phyloP scores from a whole-genome alignment of 2,113 vertebrate species.

The Tetrao urogallus region DNA sequence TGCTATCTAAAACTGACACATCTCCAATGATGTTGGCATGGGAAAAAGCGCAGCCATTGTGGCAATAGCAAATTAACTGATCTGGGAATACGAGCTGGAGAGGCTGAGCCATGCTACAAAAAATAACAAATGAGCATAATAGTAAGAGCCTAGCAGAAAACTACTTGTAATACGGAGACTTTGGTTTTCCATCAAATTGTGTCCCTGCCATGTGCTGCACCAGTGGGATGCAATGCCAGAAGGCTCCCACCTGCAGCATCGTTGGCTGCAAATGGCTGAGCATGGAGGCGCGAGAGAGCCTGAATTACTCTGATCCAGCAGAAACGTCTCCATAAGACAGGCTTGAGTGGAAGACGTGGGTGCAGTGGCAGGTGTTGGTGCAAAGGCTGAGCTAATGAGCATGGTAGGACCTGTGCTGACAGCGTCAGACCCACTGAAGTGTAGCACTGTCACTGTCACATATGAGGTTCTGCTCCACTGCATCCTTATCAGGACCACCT shows the following conservation, averaged over 20 bases:
- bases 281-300: neutral
- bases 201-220: accelerated
- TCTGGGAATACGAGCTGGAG: neutral
- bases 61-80: neutral
- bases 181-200: neutral
- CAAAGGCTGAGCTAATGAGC: neutral
- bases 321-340: neutral
- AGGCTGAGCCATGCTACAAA: neutral
- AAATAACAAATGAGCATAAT: neutral
- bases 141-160: neutral
- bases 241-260: neutral
- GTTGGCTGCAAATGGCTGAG: neutral
- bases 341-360: accelerated
- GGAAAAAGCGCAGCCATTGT: neutral
- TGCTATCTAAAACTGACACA: too few species aligned
- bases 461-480: neutral
- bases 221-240: neutral
- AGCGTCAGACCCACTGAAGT: neutral
- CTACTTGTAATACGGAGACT: neutral
- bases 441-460: accelerated
- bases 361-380: neutral
- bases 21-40: too few species aligned
- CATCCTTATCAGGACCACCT: neutral
- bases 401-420: neutral
- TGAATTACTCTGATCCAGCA: neutral